phyloP scores from a whole-genome alignment of 37 sponge, comb jelly and placozoan genomes.

The Axinella damicornis region DNA sequence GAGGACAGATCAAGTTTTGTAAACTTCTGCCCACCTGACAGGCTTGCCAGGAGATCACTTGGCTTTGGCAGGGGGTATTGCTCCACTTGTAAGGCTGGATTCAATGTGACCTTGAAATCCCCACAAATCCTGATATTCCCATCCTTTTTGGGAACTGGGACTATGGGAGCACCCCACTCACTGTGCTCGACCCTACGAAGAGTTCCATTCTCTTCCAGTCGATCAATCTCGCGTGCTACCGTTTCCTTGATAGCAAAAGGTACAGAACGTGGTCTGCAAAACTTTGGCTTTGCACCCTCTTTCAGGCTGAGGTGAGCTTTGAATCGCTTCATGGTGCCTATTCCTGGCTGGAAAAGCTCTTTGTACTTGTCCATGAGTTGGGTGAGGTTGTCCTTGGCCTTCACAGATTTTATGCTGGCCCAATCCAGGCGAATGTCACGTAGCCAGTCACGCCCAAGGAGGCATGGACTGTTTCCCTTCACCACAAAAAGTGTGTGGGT shows the following conservation, averaged over 20 bases:
- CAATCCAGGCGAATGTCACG: conserved; percentile 14
- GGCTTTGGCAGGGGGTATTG: conserved; percentile 32
- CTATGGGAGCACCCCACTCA: conserved; percentile 60
- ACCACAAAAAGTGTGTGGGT: neutral
- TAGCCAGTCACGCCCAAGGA: conserved; percentile 32
- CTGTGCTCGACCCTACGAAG: conserved; percentile 20
- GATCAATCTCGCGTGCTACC: neutral
- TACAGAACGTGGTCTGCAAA: neutral
- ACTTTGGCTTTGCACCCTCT: neutral
- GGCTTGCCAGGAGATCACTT: conserved; percentile 11
- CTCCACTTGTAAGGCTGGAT: conserved; percentile 22
- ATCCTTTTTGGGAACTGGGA: conserved; percentile 49
- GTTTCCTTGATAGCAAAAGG: conserved; percentile 10
- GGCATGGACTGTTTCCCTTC: conserved; percentile 10
- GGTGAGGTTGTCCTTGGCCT: neutral
- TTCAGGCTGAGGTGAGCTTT: conserved; percentile 4
- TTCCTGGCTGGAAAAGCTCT: conserved; percentile 10
- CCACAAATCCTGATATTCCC: conserved; percentile 40
- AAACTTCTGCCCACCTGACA: conserved; percentile 29
- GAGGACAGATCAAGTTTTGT: conserved; percentile 37
- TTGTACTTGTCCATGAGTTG: conserved; percentile 1
- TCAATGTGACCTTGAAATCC: conserved; percentile 45
- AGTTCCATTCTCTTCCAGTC: conserved; percentile 21
- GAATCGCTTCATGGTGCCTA: neutral
- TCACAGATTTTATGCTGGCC: neutral